phyloP scores from a whole-genome alignment of 2,797 vertebrate species.

The Rhabdomys pumilio region DNA sequence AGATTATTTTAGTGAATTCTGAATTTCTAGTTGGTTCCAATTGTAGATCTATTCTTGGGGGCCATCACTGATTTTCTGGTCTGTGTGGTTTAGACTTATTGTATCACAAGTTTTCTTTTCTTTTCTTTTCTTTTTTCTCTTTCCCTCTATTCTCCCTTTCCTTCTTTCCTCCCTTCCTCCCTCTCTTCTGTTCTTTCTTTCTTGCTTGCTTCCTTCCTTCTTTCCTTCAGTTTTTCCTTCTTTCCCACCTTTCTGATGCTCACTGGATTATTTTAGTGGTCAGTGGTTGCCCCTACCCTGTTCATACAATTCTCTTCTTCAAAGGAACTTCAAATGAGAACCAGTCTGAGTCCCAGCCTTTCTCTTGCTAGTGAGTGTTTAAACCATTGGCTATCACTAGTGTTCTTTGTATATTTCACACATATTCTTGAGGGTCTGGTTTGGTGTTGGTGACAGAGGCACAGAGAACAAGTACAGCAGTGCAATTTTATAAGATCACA shows the following conservation, averaged over 20 bases:
- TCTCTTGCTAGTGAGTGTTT: background rate
- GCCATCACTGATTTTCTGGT: background rate
- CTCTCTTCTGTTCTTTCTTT: fast-evolving
- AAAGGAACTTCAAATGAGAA: background rate
- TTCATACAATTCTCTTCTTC: background rate
- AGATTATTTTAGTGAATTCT: slow-evolving; percentile 25
- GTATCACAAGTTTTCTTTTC: background rate
- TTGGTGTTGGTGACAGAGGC: background rate
- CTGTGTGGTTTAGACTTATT: background rate
- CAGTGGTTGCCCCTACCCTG: background rate
- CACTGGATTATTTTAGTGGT: background rate
- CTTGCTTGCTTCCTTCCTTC: background rate
- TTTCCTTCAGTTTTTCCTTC: background rate
- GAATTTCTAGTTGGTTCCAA: background rate
- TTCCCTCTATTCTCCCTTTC: background rate
- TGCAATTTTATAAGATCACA: background rate
- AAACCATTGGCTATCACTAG: background rate
- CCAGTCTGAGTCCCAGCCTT: background rate
- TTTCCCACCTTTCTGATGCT: background rate
- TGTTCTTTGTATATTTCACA: background rate
- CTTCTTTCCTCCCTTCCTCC: background rate
- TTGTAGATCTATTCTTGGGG: background rate
- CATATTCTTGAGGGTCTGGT: background rate
- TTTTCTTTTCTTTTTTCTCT: background rate
- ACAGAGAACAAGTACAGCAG: background rate